Base-by-base conservation (phyloP, 1,140 invertebrate genomes). In the Caenorhabditis latens region DNA sequence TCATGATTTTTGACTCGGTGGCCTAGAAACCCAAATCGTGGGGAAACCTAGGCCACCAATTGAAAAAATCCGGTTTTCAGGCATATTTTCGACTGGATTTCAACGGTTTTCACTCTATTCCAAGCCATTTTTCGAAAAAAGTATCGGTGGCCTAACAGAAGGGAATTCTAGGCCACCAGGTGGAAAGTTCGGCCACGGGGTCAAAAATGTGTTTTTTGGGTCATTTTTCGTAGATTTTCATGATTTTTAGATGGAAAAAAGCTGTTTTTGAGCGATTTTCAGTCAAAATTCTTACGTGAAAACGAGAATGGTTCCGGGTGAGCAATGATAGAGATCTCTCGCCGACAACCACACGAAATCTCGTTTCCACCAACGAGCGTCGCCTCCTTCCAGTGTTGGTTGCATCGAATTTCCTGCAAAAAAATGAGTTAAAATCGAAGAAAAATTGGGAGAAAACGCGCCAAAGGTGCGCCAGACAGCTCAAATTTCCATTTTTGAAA, bases 281-380 rank as follows among this genome's bases (percentile, higher is more conserved):
- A 40, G 9, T 11, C n/a, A 67, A 53, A 87, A 83, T 21, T 4
- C 61, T 42, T 16, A 87, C 86, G 24, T 65, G 19, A 87, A 83
- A 9, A 82, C 57, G 7, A 84, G 14, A 87, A 87, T 87, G 48
- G 86, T 57, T 7, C 63, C 63, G 13, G 48, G 63, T n/a, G 48
- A 50, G 46, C 84, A 65, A 42, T 67, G 50, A 19, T 50, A 65
- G 61, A 84, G 43, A 19, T 55, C 16, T 21, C 55, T 50, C 8
- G 82, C 46, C 7, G 86, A 83, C 16, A 84, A n/a, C 86, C 86
- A 87, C 8, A 87, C 82, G 63, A 84, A 48, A 43, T 87, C 86
- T 14, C 86, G 9, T 58, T 67, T 67, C 43, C 24, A 83, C 61
- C 79, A 71, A n/a, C 53, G 43, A 11, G 42, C 43, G 19, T 65